Evolutionary conservation across 2,113 vertebrate genomes (phyloP), one percentile per base, ranked within the genome.

Genomic region (Hassar affinis): DNA sequence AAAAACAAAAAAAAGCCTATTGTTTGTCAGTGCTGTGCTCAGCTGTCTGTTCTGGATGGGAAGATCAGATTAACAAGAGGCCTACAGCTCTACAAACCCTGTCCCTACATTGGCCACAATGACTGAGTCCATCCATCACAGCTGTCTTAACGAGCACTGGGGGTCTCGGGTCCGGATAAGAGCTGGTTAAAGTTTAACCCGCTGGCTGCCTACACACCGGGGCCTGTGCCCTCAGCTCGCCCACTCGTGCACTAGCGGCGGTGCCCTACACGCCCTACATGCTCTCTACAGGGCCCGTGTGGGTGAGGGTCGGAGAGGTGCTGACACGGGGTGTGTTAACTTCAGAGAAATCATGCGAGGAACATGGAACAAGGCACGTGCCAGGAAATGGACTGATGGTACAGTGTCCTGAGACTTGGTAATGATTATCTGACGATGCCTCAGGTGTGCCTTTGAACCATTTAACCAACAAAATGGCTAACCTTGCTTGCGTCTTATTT

Each of bases 101-200:
- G n/a, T n/a, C n/a, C 85, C 89, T 90, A 89, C 85, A 89, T 85
- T 89, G 86, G 77, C 85, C 88, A 91, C 91, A 90, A 88, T 92
- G 93, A 93, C 91, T 92, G 90, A 80, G 49, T 87, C 91, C 87
- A 95, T 95, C 93, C 93, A 94, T 94, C 94, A 95, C 84, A 86
- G 86, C 90, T 93, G 90, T 93, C 92, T 91, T 90, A 92, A 93
- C 94, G 95, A 92, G 94, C 88, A 84, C 86, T 85, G 92, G 92
- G 95, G 95, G 91, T 89, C 88, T 91, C 84, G 86, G 88, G 89
- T 90, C 90, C 88, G 90, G 90, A 87, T 86, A 91, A 91, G 92
- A 89, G 90, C 94, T 96, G 93, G 97, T 98, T 98, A 98, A 98
- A 97, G 90, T 96, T 98, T 97, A 97, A 98, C 97, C 95, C 95